Evolutionary conservation across 1,140 invertebrate genomes (phyloP).

Genomic region (Cyrtorhinus lividipennis): DNA sequence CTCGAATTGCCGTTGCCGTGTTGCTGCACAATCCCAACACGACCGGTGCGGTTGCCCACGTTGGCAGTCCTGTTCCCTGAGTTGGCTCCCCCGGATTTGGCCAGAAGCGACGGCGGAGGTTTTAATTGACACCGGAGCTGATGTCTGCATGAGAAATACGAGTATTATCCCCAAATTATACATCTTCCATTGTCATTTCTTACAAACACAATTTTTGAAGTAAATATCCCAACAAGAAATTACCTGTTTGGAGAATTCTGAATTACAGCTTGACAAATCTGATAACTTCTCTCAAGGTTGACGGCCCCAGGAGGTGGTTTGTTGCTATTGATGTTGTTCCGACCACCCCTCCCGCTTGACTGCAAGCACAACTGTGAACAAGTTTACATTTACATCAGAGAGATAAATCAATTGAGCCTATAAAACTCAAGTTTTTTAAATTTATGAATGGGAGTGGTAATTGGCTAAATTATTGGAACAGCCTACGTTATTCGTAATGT

Average conservation of each 20-base stretch:
- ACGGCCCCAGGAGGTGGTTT: slow-evolving; percentile 73
- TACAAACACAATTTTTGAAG: too few relatives aligned
- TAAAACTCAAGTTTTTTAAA: too few relatives aligned
- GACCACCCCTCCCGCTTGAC: slow-evolving; percentile 11
- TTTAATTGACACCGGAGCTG: slow-evolving; percentile 72
- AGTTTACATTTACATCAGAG: too few relatives aligned
- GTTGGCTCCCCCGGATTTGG: slow-evolving; percentile 31
- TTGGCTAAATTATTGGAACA: too few relatives aligned
- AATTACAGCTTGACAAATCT: slow-evolving; percentile 90
- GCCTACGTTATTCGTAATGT: too few relatives aligned
- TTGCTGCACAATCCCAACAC: slow-evolving; percentile 21
- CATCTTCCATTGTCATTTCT: background rate
- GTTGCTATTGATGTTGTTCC: slow-evolving; percentile 35
- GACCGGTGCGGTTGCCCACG: background rate
- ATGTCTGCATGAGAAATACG: slow-evolving; percentile 31
- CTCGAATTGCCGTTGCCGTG: slow-evolving; percentile 19
- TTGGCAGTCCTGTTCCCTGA: slow-evolving; percentile 18
- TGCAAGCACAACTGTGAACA: too few relatives aligned
- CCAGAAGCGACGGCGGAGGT: slow-evolving; percentile 59
- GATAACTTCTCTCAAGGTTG: slow-evolving; percentile 83
- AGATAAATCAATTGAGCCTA: too few relatives aligned
- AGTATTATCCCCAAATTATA: background rate
- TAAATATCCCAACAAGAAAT: background rate
- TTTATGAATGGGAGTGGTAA: too few relatives aligned
- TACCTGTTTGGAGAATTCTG: slow-evolving; percentile 73